These are phyloP conservation scores for Synergus laeviventris DNA, from an alignment of 2,888 invertebrate species.

Conservation along the genomic window DNA sequence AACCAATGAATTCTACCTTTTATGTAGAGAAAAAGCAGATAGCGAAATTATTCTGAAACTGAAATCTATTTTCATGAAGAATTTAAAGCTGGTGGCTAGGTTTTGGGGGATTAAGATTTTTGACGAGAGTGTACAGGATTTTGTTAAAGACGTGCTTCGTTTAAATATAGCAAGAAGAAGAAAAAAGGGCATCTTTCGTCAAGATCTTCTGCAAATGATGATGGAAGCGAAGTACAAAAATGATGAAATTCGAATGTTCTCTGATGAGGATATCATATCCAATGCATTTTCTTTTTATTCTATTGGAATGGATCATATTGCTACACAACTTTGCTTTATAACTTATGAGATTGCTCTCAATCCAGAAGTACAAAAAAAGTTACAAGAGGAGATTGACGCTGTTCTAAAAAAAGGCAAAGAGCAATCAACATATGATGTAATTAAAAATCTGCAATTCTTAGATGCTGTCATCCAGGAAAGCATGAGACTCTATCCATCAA, in stretches of 20 bases:
- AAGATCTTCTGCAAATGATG: constrained; percentile 79
- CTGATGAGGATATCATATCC: constrained; percentile 73
- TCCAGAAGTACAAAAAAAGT: constrained; percentile 60
- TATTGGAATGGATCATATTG: constrained; percentile 67
- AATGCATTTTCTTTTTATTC: constrained; percentile 75
- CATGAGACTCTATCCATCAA: constrained; percentile 63
- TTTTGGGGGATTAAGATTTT: constrained; percentile 45
- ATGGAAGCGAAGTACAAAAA: constrained; percentile 73
- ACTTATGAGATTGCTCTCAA: constrained; percentile 61
- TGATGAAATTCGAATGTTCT: constrained; percentile 39
- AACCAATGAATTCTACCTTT: background rate
- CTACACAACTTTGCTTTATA: constrained; percentile 61
- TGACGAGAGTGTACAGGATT: constrained; percentile 40
- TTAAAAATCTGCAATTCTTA: constrained; percentile 64
- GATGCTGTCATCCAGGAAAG: constrained; percentile 67
- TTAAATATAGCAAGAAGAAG: constrained; percentile 57
- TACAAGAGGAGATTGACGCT: constrained; percentile 66
- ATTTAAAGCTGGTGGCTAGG: constrained; percentile 48
- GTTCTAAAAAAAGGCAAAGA: constrained; percentile 53
- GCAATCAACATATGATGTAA: constrained; percentile 60
- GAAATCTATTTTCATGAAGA: constrained; percentile 50
- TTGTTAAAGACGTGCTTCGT: constrained; percentile 56
- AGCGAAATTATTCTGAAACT: constrained; percentile 46
- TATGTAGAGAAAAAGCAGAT: background rate
- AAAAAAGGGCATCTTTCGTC: constrained; percentile 68